Percentiles rank a stretch among this genome's conserved stretches.
These are phyloP conservation scores for Cherax quadricarinatus DNA, from an alignment of 1,140 invertebrate species.

Conservation along the genomic window DNA sequence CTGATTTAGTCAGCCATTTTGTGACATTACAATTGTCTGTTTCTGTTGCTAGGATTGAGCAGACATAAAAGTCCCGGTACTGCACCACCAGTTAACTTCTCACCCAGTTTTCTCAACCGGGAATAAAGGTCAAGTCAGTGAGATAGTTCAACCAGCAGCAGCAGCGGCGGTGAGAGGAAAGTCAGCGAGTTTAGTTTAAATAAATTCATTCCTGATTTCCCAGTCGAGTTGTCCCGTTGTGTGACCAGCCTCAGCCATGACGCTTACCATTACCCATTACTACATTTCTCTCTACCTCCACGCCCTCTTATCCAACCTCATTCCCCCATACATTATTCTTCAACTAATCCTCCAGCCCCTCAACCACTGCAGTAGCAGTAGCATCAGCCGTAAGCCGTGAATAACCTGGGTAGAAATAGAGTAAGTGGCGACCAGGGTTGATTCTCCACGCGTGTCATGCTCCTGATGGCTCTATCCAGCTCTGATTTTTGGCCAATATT, in stretches of 20 bases:
- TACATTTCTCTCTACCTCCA: background rate
- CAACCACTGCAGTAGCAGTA: too few relatives aligned
- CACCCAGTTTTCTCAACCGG: too few relatives aligned
- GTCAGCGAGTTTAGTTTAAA: too few relatives aligned
- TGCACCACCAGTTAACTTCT: too few relatives aligned
- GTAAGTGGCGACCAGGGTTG: background rate
- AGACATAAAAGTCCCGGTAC: too few relatives aligned
- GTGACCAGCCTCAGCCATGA: background rate
- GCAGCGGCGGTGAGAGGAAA: too few relatives aligned
- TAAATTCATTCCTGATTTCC: background rate
- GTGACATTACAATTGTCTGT: too few relatives aligned
- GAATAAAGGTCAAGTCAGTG: too few relatives aligned
- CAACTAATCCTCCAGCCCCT: background rate
- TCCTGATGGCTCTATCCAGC: background rate
- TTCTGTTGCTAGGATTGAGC: too few relatives aligned
- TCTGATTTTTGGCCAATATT: constrained; percentile 10
- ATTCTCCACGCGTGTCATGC: background rate
- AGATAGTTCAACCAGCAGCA: background rate
- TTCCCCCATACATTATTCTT: background rate
- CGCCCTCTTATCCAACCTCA: background rate
- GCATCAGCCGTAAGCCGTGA: too few relatives aligned
- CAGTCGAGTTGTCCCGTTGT: background rate
- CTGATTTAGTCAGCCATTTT: too few relatives aligned
- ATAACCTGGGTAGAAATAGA: background rate
- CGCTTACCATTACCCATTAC: background rate